phyloP scores from a whole-genome alignment of 2,113 vertebrate species.

The Lampris megalopsis region DNA sequence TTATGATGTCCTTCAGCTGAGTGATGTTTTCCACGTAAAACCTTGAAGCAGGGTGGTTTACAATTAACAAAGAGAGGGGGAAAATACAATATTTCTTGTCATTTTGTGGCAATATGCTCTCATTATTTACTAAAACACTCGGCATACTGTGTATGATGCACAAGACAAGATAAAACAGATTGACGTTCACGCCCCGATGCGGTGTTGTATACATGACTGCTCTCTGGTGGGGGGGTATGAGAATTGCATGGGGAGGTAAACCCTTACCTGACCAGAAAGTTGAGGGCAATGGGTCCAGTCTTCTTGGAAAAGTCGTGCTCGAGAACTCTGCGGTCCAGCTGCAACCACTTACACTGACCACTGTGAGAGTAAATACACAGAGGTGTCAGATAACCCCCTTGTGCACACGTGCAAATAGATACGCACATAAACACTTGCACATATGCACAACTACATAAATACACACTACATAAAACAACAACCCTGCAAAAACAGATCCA shows the following conservation, averaged over 20 bases:
- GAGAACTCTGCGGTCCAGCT: slow-evolving; percentile 95
- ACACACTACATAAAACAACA: not conserved
- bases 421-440: not conserved
- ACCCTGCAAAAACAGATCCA: not conserved
- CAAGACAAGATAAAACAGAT: no score
- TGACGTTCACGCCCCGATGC: not conserved
- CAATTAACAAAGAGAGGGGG: no score
- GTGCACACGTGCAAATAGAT: not conserved
- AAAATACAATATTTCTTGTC: no score
- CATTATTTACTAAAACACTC: no score
- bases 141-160: no score
- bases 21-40: slow-evolving; percentile 99
- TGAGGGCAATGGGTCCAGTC: slow-evolving; percentile 89
- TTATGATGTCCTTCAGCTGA: slow-evolving; percentile 95
- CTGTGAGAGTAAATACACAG: slow-evolving; percentile 76
- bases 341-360: slow-evolving; percentile 97
- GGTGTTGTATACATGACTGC: slow-evolving; percentile 31
- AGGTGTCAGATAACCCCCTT: slow-evolving; percentile 17
- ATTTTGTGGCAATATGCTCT: no score
- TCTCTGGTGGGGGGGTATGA: slow-evolving; percentile 54
- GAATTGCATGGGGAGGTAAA: slow-evolving; percentile 8
- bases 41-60: slow-evolving; percentile 72
- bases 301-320: slow-evolving; percentile 99
- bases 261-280: slow-evolving; percentile 94
- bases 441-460: not conserved